Conservation (phyloP, 2,797 vertebrate genomes). For the Synanceia verrucosa region DNA sequence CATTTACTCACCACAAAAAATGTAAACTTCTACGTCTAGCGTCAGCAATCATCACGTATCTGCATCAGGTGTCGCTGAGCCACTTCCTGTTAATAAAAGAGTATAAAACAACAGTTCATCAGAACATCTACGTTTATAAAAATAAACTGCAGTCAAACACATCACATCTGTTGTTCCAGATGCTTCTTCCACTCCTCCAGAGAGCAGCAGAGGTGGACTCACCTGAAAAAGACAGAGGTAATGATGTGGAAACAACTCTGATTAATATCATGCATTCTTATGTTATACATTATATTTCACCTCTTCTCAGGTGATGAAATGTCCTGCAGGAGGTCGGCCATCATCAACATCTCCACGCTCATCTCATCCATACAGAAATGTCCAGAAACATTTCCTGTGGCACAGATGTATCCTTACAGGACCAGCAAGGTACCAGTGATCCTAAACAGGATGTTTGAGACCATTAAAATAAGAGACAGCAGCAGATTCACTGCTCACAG, state of each 20-base stretch:
- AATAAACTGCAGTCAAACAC: not conserved
- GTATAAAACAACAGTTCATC: no score
- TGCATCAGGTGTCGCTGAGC: not conserved
- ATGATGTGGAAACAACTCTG: not conserved
- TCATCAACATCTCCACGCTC: slow-evolving; percentile 79
- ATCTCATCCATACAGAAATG: slow-evolving; percentile 79
- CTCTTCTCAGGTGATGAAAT: slow-evolving; percentile 57
- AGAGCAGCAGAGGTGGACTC: slow-evolving; percentile 62
- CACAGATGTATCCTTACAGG: slow-evolving; percentile 77
- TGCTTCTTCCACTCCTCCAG: slow-evolving; percentile 76
- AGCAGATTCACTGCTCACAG: no score
- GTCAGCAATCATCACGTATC: not conserved
- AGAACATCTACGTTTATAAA: no score
- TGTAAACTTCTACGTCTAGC: not conserved
- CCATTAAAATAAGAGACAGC: not conserved
- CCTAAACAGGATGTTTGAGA: not conserved
- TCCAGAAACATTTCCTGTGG: slow-evolving; percentile 40
- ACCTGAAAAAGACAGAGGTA: slow-evolving; percentile 15
- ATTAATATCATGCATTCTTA: not conserved
- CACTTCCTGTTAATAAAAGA: not conserved
- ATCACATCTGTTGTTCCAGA: slow-evolving; percentile 49
- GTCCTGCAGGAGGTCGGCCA: slow-evolving; percentile 80
- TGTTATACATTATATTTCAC: not conserved
- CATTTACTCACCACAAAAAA: no score
- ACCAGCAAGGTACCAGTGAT: slow-evolving; percentile 79